Percentiles rank a stretch among this genome's conserved stretches.
phyloP scores from a whole-genome alignment of 2,888 invertebrate species.

The Athripsodes cinereus region DNA sequence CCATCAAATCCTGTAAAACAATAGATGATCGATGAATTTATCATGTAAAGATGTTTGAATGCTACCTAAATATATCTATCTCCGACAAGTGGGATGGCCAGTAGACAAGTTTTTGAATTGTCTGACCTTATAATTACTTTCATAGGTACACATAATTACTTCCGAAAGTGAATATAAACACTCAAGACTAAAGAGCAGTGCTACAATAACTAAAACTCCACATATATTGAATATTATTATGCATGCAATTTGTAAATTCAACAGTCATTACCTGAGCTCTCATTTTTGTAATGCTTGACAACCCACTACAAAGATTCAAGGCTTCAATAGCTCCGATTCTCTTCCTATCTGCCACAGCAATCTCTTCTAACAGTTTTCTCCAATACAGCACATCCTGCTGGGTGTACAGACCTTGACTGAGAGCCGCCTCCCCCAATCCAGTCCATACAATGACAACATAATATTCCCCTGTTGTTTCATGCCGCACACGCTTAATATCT shows the following conservation, averaged over 20 bases:
- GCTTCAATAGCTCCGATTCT: conserved; percentile 9
- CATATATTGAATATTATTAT: too few species aligned
- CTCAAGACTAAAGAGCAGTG: too few species aligned
- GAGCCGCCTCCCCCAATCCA: conserved; percentile 12
- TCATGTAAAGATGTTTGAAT: too few species aligned
- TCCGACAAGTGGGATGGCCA: too few species aligned
- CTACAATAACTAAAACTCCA: too few species aligned
- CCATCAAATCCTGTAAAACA: conserved; percentile 38
- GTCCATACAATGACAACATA: conserved; percentile 15
- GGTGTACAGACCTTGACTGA: conserved; percentile 1
- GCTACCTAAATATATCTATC: too few species aligned
- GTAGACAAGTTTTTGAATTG: too few species aligned
- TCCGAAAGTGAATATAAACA: too few species aligned
- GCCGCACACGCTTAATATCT: conserved; percentile 6
- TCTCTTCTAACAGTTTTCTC: conserved; percentile 13
- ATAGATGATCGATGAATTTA: too few species aligned
- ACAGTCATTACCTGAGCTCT: conserved; percentile 16
- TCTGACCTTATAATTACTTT: too few species aligned
- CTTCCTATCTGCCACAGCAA: conserved; percentile 13
- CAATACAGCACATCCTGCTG: conserved; percentile 11
- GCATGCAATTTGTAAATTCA: too few species aligned
- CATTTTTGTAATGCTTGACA: conserved; percentile 7
- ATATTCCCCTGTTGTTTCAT: conserved; percentile 7
- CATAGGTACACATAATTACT: too few species aligned
- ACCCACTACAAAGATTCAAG: conserved; percentile 7